phyloP scores from a whole-genome alignment of 2,888 invertebrate species.

The Ormyrus pomaceus region DNA sequence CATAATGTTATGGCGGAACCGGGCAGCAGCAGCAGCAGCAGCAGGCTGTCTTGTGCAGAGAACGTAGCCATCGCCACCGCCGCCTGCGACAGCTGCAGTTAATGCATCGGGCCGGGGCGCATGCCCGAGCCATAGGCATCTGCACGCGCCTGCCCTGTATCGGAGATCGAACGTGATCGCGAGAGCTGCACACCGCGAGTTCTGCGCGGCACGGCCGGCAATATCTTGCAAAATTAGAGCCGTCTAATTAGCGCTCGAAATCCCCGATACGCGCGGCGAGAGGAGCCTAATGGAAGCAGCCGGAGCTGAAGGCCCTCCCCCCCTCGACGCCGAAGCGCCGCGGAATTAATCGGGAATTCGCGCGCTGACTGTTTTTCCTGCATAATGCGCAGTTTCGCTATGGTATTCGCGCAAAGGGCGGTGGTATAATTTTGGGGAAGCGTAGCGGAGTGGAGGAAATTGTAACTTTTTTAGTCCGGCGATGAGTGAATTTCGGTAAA shows the following conservation, averaged over 20 bases:
- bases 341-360: neutral
- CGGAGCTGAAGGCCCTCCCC: neutral
- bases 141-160: neutral
- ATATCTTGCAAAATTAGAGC: constrained; percentile 38
- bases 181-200: too few species aligned
- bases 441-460: too few species aligned
- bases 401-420: too few species aligned
- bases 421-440: too few species aligned
- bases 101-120: constrained; percentile 7
- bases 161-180: constrained; percentile 5
- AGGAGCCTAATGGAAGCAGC: neutral
- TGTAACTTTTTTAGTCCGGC: too few species aligned
- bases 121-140: neutral
- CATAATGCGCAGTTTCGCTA: too few species aligned
- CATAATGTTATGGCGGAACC: constrained; percentile 69
- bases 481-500: too few species aligned
- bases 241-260: constrained; percentile 38
- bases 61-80: too few species aligned
- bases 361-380: too few species aligned
- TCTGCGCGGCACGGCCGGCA: too few species aligned
- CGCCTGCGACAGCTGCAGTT: constrained; percentile 24
- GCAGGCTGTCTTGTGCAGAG: constrained; percentile 53
- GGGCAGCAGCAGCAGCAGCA: constrained; percentile 64
- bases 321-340: neutral
- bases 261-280: neutral